Evolutionary conservation across 2,797 vertebrate genomes (phyloP), one percentile per base, ranked within the genome.

Genomic region (Scolopax bukidnonensis): DNA sequence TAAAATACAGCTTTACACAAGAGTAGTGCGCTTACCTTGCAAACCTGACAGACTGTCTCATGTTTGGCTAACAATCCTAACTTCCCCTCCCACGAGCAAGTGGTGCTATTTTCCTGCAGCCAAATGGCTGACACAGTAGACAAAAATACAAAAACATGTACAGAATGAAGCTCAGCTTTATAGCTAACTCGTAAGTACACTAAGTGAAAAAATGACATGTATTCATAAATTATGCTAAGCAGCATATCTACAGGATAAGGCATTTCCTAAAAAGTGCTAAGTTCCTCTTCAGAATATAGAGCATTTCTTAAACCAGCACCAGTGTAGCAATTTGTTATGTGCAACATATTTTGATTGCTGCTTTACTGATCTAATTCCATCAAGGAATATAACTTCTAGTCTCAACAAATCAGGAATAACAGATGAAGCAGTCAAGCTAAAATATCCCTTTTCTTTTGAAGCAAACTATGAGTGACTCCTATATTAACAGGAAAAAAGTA

Each of bases 211-310:
- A 93, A 84, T 13, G 14, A 64, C 45, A 54, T 3, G 4, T 20
- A n/a, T 43, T 60, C 40, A 73, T 79, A 90, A 87, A 47, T 70
- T 71, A 77, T 17, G n/a, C 33, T 70, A 21, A 87, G 45, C 28
- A 84, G 64, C 64, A 36, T 90, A 83, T 50, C 75, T 75, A 50
- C 57, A 85, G 71, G 45, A 60, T 65, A 57, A 89, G 64, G 83
- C 41, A 60, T 79, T 87, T 82, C 88, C 77, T 30, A 59, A 89
- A 59, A 87, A 36, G 28, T n/a, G 33, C 36, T 57, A 84, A 83
- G 68, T 92, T 96, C 75, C 81, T 89, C 48, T 93, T 97, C 83
- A 89, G 21, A 16, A 28, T 32, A 59, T 9, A 67, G 90, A 80
- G 18, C 48, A 74, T 83, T 93, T 89, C 93, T 78, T 54, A 85